These are phyloP conservation scores for Cyprinodon brontotheroides DNA, from an alignment of 2,113 vertebrate species.

Conservation along the genomic window DNA sequence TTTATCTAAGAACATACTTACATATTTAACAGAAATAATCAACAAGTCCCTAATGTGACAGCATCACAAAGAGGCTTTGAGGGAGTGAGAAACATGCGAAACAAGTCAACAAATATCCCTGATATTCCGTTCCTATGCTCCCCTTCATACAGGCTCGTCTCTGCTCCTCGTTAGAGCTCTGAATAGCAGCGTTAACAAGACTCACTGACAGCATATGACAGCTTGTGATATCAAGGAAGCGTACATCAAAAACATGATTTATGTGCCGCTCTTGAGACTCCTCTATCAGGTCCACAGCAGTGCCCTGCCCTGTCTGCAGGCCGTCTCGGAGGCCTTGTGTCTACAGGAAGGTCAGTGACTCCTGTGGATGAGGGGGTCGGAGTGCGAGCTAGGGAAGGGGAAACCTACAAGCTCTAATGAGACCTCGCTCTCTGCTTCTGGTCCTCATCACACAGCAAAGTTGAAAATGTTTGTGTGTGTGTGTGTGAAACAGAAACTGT, in stretches of 20 bases:
- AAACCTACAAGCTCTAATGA: slow-evolving; percentile 74
- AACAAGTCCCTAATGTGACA: slow-evolving; percentile 25
- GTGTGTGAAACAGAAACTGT: slow-evolving; percentile 35
- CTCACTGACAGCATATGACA: slow-evolving; percentile 73
- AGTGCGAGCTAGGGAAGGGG: slow-evolving; percentile 55
- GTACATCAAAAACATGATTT: slow-evolving; percentile 77
- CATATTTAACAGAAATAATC: slow-evolving; percentile 46
- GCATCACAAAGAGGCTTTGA: slow-evolving; percentile 33
- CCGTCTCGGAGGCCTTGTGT: slow-evolving; percentile 53
- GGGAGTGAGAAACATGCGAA: slow-evolving; percentile 9
- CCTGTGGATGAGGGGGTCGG: slow-evolving; percentile 64
- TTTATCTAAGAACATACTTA: slow-evolving; percentile 63
- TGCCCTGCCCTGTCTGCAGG: slow-evolving; percentile 50
- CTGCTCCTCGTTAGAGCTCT: slow-evolving; percentile 72
- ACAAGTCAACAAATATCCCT: slow-evolving; percentile 42
- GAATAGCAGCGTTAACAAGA: slow-evolving; percentile 72
- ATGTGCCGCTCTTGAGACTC: slow-evolving; percentile 63
- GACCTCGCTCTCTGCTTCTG: slow-evolving; percentile 62
- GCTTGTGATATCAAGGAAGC: slow-evolving; percentile 70
- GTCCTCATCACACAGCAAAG: slow-evolving; percentile 51
- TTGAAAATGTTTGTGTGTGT: slow-evolving; percentile 41
- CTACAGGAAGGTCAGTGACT: slow-evolving; percentile 72
- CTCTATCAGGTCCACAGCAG: slow-evolving; percentile 65
- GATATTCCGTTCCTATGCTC: slow-evolving; percentile 37
- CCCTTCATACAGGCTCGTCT: slow-evolving; percentile 55